Evolutionary conservation across 92 coral and sea anemone species (phyloP), one percentile per base, ranked within the genome.

Genomic region (Zoanthus sociatus): DNA sequence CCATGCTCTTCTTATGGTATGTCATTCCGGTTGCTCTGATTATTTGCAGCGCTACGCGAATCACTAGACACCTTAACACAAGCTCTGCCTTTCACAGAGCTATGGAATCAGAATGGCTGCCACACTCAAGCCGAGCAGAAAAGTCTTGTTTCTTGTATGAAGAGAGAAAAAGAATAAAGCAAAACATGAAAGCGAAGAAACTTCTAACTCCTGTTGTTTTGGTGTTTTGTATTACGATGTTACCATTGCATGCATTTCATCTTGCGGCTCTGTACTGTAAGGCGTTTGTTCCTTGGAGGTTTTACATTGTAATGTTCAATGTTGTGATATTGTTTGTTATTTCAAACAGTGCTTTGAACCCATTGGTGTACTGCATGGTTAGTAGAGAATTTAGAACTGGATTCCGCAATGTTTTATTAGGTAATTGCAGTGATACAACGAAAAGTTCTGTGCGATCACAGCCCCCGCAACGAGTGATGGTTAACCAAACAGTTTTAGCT

Each of bases 1-100:
- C 77, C 5, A 78, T 87, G 11, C 77, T 86, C 18, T 13, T 94
- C 0, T 89, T 90, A 75, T 94, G 92, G 92, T 94, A 94, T 76
- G 72, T 93, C 20, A 66, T 93, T 0, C 98, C 98, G 1, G 84
- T 94, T 4, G 67, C 84, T 7, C 70, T 94, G 9, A 84, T 94
- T 58, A 73, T 71, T 10, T 72, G 46, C 32, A 93, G 95, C 4
- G 91, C 87, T 56, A n/a, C 76, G 7, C 82, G 87, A 18, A 91
- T 94, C 15, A 74, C 87, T 13, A 82, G 76, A 10, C 92, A 90
- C 78, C 94, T 81, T 56, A 66, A 81, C 75, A 45, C 61, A 46
- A 81, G 85, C 17, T 81, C 85, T 31, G 74, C 75, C 8, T 81
- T 81, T 64, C 85, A 81, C 74, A 75, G 85, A 12, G 73, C 60